Conservation (phyloP, 2,888 invertebrate genomes). For the Zygothrica quintamaculata region DNA sequence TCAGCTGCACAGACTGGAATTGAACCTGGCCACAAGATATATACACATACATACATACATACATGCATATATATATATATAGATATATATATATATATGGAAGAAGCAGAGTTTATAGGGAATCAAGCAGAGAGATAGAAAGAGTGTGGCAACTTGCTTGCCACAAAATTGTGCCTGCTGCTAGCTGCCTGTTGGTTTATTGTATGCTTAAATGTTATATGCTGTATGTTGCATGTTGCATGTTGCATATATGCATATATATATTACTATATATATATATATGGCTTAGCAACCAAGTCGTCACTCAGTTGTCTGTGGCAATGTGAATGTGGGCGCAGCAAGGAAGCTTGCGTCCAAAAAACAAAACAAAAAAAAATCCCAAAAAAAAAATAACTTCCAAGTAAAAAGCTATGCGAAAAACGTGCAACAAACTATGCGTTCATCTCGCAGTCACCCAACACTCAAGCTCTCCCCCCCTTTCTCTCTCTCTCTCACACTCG, state of each 20-base stretch:
- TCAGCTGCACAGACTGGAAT: constrained; percentile 33
- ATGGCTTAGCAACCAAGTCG: constrained; percentile 50
- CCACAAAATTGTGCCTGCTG: constrained; percentile 13
- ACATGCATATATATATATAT: neutral
- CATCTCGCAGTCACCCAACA: constrained; percentile 57
- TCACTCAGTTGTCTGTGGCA: constrained; percentile 52
- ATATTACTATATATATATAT: neutral
- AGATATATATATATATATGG: neutral
- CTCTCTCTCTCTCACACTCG: neutral
- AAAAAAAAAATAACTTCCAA: constrained; percentile 34
- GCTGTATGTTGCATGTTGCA: neutral
- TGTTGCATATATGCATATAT: neutral
- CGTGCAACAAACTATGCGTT: constrained; percentile 75
- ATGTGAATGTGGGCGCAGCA: constrained; percentile 40
- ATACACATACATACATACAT: neutral
- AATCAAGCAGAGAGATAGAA: neutral
- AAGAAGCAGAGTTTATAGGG: neutral
- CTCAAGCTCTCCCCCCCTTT: constrained; percentile 2
- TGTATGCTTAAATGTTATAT: neutral
- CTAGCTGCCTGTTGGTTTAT: neutral
- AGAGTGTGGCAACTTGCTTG: constrained; percentile 16
- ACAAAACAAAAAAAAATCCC: constrained; percentile 23
- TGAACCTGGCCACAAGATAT: neutral
- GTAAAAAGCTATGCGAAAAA: constrained; percentile 51
- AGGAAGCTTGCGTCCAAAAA: constrained; percentile 3